Base-by-base conservation (phyloP, 2,888 invertebrate genomes). In the Tenthredo scrophulariae region DNA sequence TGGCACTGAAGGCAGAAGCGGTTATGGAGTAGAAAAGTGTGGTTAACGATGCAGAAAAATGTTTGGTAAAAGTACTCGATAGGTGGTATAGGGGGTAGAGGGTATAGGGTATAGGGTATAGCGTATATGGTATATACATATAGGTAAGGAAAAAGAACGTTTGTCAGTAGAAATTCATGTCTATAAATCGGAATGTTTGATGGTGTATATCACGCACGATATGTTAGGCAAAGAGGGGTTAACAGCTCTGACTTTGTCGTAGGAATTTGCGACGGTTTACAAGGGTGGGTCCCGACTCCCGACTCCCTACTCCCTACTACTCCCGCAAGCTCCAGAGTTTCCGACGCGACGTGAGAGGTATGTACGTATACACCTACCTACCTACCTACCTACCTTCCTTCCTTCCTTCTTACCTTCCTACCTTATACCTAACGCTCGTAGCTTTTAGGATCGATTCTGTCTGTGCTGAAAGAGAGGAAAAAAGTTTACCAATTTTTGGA, bases 101-200 rank as follows among this genome's bases (percentile, higher is more conserved):
- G 2, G 37, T 37, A 7, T 1, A 29, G 33, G n/a, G 40, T 40
- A 5, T 2, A 40, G 72, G 26, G 72, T 10, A 22, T 6, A n/a
- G 5, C 3, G 7, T 33, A 3, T 33, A 43, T 0, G 10, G 0
- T 70, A 70, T 70, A 70, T 37, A 72, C 40, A n/a, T 67, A 67
- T 67, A 67, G 15, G 3, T 72, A 10, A 37, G 40, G 9, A 22
- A 13, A 26, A 43, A 74, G 37, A 43, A 22, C 70, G 37, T 33
- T 80, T 62, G 58, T 26, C 80, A 22, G 62, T 58, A 80, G 22
- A 80, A 58, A 50, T 40, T 80, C 80, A 62, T n/a, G 58, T 54
- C 80, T 40, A 80, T 80, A 80, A 80, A 62, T 80, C 80, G 80
- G 50, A 80, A 80, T 62, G 62, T 58, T 80, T 58, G 80, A 80